These are phyloP conservation scores for Aplocera efformata DNA, from an alignment of 2,888 invertebrate species.

Conservation along the genomic window DNA sequence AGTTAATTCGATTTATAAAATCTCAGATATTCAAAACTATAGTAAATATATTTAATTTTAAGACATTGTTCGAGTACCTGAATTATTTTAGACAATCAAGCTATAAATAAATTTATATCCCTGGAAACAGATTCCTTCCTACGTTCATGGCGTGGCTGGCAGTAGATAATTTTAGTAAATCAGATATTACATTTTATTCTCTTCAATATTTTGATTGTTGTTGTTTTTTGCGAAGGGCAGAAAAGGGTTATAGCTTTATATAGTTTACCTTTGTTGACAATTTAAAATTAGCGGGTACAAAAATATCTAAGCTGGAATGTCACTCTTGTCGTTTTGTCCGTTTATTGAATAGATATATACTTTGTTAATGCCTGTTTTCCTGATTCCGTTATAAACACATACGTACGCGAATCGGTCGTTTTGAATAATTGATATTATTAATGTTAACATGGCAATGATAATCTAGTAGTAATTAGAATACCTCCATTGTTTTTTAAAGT, in stretches of 20 bases:
- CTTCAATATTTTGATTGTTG: constrained; percentile 55
- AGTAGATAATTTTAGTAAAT: constrained; percentile 48
- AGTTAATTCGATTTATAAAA: neutral
- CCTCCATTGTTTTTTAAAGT: constrained; percentile 48
- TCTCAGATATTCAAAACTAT: constrained; percentile 12
- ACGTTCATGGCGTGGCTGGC: constrained; percentile 42
- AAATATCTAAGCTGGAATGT: constrained; percentile 48
- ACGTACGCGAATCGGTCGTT: constrained; percentile 42
- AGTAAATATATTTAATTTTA: neutral
- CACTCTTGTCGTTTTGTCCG: constrained; percentile 44
- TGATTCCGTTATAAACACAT: constrained; percentile 39
- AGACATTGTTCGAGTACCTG: constrained; percentile 17
- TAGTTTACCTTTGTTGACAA: constrained; percentile 65
- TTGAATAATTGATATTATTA: constrained; percentile 58
- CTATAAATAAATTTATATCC: constrained; percentile 5
- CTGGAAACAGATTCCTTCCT: constrained; percentile 34
- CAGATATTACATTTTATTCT: constrained; percentile 45
- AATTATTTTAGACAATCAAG: constrained; percentile 6
- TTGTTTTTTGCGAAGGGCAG: constrained; percentile 59
- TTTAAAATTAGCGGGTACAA: constrained; percentile 55
- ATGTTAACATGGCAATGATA: constrained; percentile 54
- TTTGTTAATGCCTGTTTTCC: constrained; percentile 36
- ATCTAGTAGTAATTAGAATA: constrained; percentile 48
- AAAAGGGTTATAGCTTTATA: constrained; percentile 61
- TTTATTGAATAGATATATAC: constrained; percentile 17